These are phyloP conservation scores for Xenus cinereus DNA, from an alignment of 2,113 vertebrate species.

Conservation along the genomic window DNA sequence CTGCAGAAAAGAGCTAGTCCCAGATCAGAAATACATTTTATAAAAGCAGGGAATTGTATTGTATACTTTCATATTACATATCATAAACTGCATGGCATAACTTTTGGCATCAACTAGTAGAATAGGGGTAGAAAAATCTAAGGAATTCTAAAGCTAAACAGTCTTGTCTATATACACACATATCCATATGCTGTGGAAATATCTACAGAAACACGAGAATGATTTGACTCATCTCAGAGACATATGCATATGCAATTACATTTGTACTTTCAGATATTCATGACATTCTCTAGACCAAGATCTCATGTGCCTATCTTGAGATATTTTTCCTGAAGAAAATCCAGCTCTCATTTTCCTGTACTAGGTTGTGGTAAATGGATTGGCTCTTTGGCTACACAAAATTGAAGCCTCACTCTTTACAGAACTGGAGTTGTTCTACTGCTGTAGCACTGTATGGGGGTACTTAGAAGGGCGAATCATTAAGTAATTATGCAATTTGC, in stretches of 20 bases:
- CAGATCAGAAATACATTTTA: background rate
- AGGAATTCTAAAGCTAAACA: background rate
- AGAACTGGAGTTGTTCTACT: background rate
- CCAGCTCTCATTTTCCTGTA: background rate
- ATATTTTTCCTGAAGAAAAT: background rate
- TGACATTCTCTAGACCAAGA: background rate
- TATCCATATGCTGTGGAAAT: background rate
- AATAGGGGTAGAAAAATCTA: background rate
- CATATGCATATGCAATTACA: background rate
- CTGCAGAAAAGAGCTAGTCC: background rate
- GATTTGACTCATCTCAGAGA: background rate
- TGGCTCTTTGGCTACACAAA: background rate
- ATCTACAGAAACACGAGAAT: background rate
- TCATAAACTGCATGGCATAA: background rate
- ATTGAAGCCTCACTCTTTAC: background rate
- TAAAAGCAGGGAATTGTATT: background rate
- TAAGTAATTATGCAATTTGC: conserved; percentile 22
- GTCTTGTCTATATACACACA: background rate
- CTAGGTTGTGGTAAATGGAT: background rate
- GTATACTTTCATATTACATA: background rate
- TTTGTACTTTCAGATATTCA: background rate
- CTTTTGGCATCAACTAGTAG: background rate
- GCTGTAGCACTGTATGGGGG: background rate
- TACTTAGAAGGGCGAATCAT: background rate
- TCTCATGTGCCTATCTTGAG: background rate